phyloP scores from a whole-genome alignment of 2,113 vertebrate species.

The Hemichromis elongatus region DNA sequence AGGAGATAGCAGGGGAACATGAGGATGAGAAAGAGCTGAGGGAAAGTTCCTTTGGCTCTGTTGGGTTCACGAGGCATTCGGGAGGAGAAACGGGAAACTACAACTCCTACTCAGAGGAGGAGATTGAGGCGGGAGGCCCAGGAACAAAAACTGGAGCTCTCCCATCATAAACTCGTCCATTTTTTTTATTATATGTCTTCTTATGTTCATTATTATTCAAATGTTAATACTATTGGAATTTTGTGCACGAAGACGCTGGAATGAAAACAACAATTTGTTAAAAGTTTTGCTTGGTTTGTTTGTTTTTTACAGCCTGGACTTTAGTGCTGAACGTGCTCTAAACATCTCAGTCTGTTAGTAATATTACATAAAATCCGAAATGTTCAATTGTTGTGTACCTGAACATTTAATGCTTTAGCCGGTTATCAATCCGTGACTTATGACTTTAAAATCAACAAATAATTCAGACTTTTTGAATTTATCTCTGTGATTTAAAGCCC shows the following conservation, averaged over 20 bases:
- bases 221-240: neutral
- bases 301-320: neutral
- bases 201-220: neutral
- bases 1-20: constrained; percentile 46
- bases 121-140: constrained; percentile 50
- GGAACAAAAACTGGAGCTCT: constrained; percentile 66
- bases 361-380: neutral
- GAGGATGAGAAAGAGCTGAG: constrained; percentile 33
- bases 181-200: neutral
- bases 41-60: constrained; percentile 28
- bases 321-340: neutral
- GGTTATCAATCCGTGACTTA: neutral
- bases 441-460: neutral
- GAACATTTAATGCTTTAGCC: neutral
- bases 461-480: neutral
- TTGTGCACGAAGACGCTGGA: neutral
- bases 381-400: neutral
- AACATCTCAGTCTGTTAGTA: neutral
- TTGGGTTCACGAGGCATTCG: constrained; percentile 52
- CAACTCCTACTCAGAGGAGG: constrained; percentile 72
- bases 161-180: constrained; percentile 21
- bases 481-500: neutral
- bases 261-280: neutral
- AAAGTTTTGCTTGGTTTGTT: neutral
- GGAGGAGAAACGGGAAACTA: constrained; percentile 50